Evolutionary conservation across 2,797 vertebrate genomes (phyloP), one percentile per base, ranked within the genome.

Genomic region (Sebastes nivosus): DNA sequence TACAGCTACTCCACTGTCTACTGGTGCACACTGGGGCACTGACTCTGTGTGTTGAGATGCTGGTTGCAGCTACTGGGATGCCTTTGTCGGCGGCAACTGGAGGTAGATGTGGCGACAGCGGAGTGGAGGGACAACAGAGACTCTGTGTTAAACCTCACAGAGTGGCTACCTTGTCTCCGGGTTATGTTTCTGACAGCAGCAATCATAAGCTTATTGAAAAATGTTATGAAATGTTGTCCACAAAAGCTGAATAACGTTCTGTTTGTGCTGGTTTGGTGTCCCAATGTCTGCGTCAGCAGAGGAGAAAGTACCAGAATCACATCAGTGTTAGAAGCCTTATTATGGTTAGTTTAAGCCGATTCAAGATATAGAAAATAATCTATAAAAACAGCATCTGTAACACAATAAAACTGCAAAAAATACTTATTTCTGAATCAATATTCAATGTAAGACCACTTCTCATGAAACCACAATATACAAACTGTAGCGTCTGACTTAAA

Each of bases 1-100:
- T 81, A 95, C 91, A 94, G 92, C 90, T 18, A 27, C 79, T 34
- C 79, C 87, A 86, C 89, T 93, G 93, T 95, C 79, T 88, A 2
- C 13, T 29, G 73, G 75, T 52, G 12, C 85, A 92, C 88, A 91
- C 91, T 80, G 77, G 50, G 46, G 9, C 79, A 77, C 83, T 78
- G 81, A 79, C 74, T 20, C 24, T 14, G 55, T 66, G 64, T 66
- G 64, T 27, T 67, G n/a, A 11, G 4, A 27, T 20, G 60, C 66
- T 74, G 75, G 73, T 72, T 58, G 74, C 46, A 69, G 87, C 87
- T 25, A 92, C 88, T 94, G 90, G 88, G 89, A 86, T 34, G 82
- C 59, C 87, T 91, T 88, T 93, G 90, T 93, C 74, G 50, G 83
- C 36, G 3, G 86, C 55, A 34, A 86, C 86, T 91, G 84, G 87